Base-by-base conservation (phyloP, 2,888 invertebrate species). In the Drosophila mercatorum region DNA sequence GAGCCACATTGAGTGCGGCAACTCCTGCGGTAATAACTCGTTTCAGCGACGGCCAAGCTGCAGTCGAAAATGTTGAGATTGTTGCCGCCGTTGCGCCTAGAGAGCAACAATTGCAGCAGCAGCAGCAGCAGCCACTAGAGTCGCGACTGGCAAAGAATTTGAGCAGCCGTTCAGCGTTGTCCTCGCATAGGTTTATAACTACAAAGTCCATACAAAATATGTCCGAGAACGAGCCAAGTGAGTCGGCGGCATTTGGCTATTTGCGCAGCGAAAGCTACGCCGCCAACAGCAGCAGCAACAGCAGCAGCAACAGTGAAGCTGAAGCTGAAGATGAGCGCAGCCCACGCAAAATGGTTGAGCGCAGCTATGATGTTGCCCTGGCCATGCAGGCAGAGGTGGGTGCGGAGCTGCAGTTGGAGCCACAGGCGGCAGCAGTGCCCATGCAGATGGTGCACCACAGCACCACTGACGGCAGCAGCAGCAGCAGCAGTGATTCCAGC, bases 321-420 rank as follows among this genome's bases (percentile, higher is more conserved):
- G 84, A 80, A 8, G 78, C 77, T 31, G 70, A 70, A 64, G 68
- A 60, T 55, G 70, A 67, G 43, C 59, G 34, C 40, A 58, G 56
- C 51, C 66, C 80, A 59, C 91, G 88, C 62, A 83, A 80, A 46
- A 62, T 85, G 47, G 87, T 91, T 17, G 84, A 91, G 59, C 86
- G 92, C 5, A 92, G 92, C 68, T 92, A 92, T 58, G 90, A 92
- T 78, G 90, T 92, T 5, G 89, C 86, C 1, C 44, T 36, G 14
- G 75, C 75, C 44, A 87, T 80, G 81, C 69, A 77, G 17, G 68
- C 63, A 2, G 49, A 68, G 22, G 10, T 17, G 8, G 36, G 41
- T 40, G 12, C 5, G 41, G 1, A 51, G 52, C 38, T 31, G 38
- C 60, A 43, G 14, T 4, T 17, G 49, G 12, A 44, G 44, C 31